A percentile compares a stretch with the other conserved stretches of the same genome.
Evolutionary conservation across 2,113 vertebrate genomes (phyloP).

Genomic region (Helogale parvula): DNA sequence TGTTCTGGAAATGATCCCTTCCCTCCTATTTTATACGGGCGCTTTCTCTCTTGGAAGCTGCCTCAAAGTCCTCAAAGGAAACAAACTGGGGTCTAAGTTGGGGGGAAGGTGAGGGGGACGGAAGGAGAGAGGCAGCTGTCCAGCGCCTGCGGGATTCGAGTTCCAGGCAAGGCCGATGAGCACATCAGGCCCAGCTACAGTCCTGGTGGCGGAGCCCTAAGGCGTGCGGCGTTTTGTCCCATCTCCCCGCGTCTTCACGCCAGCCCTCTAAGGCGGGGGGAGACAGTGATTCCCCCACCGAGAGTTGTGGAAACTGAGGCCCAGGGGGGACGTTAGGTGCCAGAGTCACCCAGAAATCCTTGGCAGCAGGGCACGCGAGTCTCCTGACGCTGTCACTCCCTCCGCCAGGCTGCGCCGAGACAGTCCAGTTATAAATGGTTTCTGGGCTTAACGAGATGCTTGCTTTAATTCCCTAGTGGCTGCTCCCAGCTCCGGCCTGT

Average conservation of each 20-base stretch:
- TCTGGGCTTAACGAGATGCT: conserved; percentile 1
- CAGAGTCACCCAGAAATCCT: not conserved
- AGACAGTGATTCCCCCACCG: not conserved
- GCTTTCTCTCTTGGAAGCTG: not conserved
- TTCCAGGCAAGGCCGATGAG: not conserved
- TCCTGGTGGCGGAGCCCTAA: not conserved
- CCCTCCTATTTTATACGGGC: not conserved
- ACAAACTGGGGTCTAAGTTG: fast-evolving
- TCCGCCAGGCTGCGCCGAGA: not conserved
- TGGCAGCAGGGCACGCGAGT: not conserved
- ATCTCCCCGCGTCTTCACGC: fast-evolving
- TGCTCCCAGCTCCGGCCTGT: not conserved
- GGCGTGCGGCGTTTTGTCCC: fast-evolving
- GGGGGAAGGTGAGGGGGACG: not conserved
- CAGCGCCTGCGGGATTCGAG: not conserved
- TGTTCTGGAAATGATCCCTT: not conserved
- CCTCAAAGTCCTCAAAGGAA: not conserved
- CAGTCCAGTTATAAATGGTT: conserved; percentile 57
- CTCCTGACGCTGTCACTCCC: not conserved
- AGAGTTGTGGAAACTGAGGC: not conserved
- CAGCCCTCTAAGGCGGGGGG: not conserved
- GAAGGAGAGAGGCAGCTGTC: not conserved
- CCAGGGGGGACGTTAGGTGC: fast-evolving
- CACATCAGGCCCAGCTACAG: fast-evolving
- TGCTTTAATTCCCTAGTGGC: conserved; percentile 27